Conservation (phyloP, 2,113 vertebrate species). For the Alethe castanea region DNA sequence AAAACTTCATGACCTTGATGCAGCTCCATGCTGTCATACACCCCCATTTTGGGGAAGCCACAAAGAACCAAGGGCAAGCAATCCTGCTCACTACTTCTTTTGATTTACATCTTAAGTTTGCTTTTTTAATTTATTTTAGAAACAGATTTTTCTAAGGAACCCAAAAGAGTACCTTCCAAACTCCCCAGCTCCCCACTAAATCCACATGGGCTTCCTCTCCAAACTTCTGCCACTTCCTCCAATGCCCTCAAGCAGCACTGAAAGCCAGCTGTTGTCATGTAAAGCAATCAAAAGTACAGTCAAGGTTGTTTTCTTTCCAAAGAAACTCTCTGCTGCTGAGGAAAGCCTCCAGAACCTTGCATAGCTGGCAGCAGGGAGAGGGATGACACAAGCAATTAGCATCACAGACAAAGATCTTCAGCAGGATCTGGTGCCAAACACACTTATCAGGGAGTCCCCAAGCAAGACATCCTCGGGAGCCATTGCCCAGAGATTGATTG, state of each 20-base stretch:
- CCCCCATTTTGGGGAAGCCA: not conserved
- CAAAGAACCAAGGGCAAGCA: not conserved
- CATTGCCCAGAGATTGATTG: not conserved
- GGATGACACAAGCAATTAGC: not conserved
- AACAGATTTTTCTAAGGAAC: not conserved
- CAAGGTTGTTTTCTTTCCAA: not conserved
- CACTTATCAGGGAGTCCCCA: not conserved
- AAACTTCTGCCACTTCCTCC: not conserved
- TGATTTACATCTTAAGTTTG: not conserved
- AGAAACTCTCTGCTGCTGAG: not conserved
- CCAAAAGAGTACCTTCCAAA: not conserved
- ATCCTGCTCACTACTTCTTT: not conserved
- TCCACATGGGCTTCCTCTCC: not conserved
- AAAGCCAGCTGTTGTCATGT: fast-evolving
- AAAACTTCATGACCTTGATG: not conserved
- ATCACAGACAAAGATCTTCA: not conserved
- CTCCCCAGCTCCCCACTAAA: not conserved
- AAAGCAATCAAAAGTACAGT: not conserved
- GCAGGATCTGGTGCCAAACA: not conserved
- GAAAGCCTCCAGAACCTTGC: not conserved
- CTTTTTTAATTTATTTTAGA: not conserved
- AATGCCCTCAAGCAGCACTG: fast-evolving
- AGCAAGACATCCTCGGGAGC: not conserved
- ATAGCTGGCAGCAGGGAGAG: not conserved
- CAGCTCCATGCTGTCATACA: fast-evolving